Percentiles rank a stretch among this genome's conserved stretches.
These are phyloP conservation scores for Diuraphis noxia DNA, from an alignment of 1,140 invertebrate species.

Conservation along the genomic window DNA sequence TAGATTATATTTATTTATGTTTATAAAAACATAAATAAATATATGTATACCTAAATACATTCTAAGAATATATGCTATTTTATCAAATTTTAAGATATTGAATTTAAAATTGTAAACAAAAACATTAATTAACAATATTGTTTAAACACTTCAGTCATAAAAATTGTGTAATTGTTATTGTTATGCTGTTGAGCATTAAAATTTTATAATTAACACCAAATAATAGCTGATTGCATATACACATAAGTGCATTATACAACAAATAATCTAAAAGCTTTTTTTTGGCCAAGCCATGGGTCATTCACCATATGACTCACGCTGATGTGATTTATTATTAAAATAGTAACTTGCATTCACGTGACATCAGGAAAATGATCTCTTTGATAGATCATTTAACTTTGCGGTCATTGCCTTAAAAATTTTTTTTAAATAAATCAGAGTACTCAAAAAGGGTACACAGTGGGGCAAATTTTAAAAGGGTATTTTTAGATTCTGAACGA, in stretches of 20 bases:
- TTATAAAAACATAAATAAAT: no score
- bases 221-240: background rate
- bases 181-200: background rate
- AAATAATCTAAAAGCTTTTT: constrained; percentile 18
- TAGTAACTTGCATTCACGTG: constrained; percentile 46
- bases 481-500: no score
- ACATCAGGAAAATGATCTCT: constrained; percentile 50
- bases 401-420: constrained; percentile 39
- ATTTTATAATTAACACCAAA: background rate
- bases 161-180: background rate
- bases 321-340: constrained; percentile 51
- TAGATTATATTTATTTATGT: no score
- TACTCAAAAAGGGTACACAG: background rate
- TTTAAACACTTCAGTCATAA: background rate
- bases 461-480: background rate
- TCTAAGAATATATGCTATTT: background rate
- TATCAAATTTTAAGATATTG: background rate
- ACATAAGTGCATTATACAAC: constrained; percentile 3
- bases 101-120: background rate
- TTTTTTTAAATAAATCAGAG: constrained; percentile 4
- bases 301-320: constrained; percentile 51
- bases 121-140: background rate
- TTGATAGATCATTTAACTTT: constrained; percentile 47
- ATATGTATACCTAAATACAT: background rate
- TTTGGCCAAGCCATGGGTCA: constrained; percentile 45